Evolutionary conservation across 2,888 invertebrate species (phyloP), one percentile per base, ranked within the genome.

Genomic region (Hypselothyrea guttata): DNA sequence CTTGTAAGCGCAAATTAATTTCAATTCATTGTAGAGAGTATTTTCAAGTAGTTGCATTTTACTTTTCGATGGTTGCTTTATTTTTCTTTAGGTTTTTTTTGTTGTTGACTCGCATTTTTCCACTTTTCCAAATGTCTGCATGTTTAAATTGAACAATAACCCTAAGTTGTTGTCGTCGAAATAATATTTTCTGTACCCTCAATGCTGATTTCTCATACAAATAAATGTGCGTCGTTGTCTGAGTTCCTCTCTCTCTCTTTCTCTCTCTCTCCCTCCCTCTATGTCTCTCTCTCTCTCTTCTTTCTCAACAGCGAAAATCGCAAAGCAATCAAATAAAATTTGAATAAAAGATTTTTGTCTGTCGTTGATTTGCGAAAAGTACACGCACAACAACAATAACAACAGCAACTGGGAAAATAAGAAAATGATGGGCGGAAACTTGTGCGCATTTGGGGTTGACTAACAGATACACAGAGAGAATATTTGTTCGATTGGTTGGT

Each of bases 291-390:
- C 33, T 33, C 34, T 55, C 57, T 41, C n/a, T 51, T 57, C 27
- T 52, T n/a, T 40, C 59, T 60, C 68, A 72, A 75, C 74, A 52
- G 71, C 59, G 76, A 83, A 79, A 77, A 82, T 86, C 81, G 86
- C 81, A 85, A 86, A 83, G 85, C 86, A 86, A 86, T 86, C 86
- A 86, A 86, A 86, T 86, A 86, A 86, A 83, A 84, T 86, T 82
- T 86, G 84, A 81, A 86, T 86, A 86, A 86, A 86, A 84, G 83
- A 86, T 86, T 84, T 84, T 71, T 81, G 86, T 86, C 81, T 86
- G 86, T 84, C 84, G 74, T 75, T 85, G 85, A 86, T 81, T 85
- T 84, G 75, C 72, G 67, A 77, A 79, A 77, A 76, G 71, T 68
- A 58, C 75, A 75, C 52, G 68, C 68, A 63, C 54, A 68, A 49